Conservation (phyloP, 2,113 vertebrate species). For the Ascaphus truei region DNA sequence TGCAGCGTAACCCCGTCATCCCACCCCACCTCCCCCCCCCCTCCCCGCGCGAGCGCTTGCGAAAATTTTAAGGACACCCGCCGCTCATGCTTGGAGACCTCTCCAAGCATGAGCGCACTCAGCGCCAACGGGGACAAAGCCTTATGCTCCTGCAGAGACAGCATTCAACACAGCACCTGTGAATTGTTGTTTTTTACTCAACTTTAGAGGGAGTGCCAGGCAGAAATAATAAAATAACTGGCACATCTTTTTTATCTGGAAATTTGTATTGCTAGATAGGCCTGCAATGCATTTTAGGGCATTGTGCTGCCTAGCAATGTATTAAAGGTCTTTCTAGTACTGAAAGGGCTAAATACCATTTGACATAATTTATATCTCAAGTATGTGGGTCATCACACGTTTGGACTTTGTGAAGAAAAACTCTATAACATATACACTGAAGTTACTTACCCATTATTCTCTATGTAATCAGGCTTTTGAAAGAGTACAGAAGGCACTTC, state of each 20-base stretch:
- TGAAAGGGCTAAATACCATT: conserved; percentile 27
- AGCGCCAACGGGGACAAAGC: too few relatives aligned
- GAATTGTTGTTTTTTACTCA: too few relatives aligned
- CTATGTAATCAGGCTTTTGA: conserved; percentile 25
- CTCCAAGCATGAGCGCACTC: too few relatives aligned
- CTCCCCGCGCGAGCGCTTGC: too few relatives aligned
- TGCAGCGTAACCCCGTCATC: too few relatives aligned
- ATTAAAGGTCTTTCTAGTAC: conserved; percentile 7
- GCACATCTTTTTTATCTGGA: conserved; percentile 25
- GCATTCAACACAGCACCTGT: too few relatives aligned
- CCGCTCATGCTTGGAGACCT: too few relatives aligned
- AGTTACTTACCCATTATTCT: conserved; percentile 18
- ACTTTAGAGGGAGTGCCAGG: background rate
- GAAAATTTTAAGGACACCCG: too few relatives aligned
- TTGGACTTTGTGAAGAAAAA: conserved; percentile 1
- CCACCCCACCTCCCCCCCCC: too few relatives aligned
- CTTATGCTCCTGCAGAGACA: too few relatives aligned
- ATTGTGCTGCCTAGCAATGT: conserved; percentile 17
- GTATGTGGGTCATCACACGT: conserved; percentile 22
- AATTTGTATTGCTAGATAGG: conserved; percentile 16
- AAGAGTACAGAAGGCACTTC: conserved; percentile 19
- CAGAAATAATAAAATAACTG: conserved; percentile 12
- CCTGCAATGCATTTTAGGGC: conserved; percentile 14
- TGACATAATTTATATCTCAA: conserved; percentile 17
- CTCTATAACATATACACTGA: conserved; percentile 10